phyloP scores from a whole-genome alignment of 2,797 vertebrate species.

The Clarias pachynema region DNA sequence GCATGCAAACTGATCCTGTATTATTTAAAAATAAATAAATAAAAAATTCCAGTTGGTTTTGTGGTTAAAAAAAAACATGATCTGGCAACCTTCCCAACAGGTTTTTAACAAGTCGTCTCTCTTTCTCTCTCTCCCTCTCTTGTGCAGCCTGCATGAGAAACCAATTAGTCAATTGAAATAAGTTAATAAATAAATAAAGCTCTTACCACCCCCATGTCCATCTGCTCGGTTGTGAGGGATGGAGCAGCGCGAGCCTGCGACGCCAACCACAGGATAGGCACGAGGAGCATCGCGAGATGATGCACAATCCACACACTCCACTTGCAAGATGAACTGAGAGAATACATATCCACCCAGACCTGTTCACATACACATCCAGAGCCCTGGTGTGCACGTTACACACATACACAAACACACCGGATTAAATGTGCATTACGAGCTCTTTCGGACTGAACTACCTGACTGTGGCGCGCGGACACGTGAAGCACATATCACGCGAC shows the following conservation, averaged over 20 bases:
- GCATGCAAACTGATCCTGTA: not conserved
- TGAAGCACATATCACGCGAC: conserved; percentile 64
- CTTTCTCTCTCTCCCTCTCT: not conserved
- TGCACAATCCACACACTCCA: conserved; percentile 66
- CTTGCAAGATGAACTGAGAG: conserved; percentile 55
- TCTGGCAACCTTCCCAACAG: conserved; percentile 25
- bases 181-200: conserved; percentile 7
- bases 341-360: conserved; percentile 54
- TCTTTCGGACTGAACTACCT: conserved; percentile 60
- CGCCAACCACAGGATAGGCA: conserved; percentile 67
- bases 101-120: not conserved
- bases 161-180: conserved; percentile 2
- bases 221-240: conserved; percentile 69
- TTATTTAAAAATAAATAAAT: no score
- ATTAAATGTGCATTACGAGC: conserved; percentile 1
- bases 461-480: conserved; percentile 70
- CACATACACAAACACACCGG: not conserved
- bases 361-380: conserved; percentile 19
- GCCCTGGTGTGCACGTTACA: not conserved
- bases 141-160: not conserved
- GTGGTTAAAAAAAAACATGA: not conserved
- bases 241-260: conserved; percentile 71
- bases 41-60: not conserved
- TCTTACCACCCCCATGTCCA: conserved; percentile 79
- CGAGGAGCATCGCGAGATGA: conserved; percentile 68